Conservation (phyloP, 2,113 vertebrate species). For the Syngnathus typhle region DNA sequence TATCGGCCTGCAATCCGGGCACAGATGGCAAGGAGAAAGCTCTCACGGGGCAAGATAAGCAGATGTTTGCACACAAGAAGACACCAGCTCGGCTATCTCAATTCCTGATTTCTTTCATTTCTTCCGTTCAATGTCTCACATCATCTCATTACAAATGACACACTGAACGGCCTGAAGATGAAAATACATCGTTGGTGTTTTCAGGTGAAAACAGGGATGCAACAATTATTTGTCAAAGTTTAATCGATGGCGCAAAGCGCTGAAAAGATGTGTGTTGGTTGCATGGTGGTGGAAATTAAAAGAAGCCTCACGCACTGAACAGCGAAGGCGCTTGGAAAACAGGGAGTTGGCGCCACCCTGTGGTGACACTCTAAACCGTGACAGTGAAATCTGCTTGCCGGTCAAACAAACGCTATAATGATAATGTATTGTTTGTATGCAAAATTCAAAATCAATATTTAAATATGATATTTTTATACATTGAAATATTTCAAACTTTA, state of each 20-base stretch:
- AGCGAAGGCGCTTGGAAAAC: not conserved
- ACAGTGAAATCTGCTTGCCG: too few relatives aligned
- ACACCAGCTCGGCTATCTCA: not conserved
- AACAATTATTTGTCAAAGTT: not conserved
- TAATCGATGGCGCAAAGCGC: not conserved
- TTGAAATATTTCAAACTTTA: too few relatives aligned
- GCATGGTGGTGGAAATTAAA: too few relatives aligned
- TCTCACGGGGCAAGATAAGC: conserved; percentile 31
- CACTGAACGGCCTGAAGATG: accelerated
- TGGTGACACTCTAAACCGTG: not conserved
- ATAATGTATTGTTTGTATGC: too few relatives aligned
- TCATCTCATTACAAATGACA: not conserved
- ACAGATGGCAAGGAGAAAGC: conserved; percentile 34
- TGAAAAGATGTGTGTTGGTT: not conserved
- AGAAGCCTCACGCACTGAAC: not conserved
- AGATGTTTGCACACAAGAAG: conserved; percentile 30
- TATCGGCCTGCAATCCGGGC: conserved; percentile 38
- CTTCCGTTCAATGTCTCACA: not conserved
- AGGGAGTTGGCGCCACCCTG: not conserved
- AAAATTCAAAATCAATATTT: too few relatives aligned
- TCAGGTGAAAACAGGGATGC: not conserved
- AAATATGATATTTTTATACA: too few relatives aligned
- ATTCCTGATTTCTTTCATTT: not conserved
- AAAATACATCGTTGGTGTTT: not conserved
- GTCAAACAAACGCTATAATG: not conserved